Conservation (phyloP, 2,113 vertebrate genomes). For the Paraplagusia blochii region DNA sequence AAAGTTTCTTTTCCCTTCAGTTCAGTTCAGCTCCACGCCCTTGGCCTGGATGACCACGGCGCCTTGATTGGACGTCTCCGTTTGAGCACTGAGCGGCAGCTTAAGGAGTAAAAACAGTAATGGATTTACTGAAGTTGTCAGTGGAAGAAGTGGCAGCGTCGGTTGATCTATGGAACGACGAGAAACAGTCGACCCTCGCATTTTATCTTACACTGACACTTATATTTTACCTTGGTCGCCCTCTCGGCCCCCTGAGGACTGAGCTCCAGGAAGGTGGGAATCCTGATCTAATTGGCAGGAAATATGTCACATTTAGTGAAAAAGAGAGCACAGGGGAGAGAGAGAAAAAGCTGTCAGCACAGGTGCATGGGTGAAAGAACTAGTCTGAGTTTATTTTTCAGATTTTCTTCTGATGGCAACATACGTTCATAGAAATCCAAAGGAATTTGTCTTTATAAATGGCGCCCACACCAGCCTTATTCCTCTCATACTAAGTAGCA, state of each 20-base stretch:
- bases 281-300: constrained; percentile 52
- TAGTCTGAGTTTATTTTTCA: neutral
- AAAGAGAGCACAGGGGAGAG: neutral
- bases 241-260: constrained; percentile 29
- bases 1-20: no score
- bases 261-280: constrained; percentile 31
- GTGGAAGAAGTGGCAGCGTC: constrained; percentile 42
- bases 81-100: constrained; percentile 57
- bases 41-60: constrained; percentile 14
- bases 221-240: constrained; percentile 60
- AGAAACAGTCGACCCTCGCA: constrained; percentile 46
- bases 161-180: constrained; percentile 59
- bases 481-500: no score
- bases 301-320: constrained; percentile 34
- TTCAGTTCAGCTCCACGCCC: neutral
- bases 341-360: constrained; percentile 1
- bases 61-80: constrained; percentile 27
- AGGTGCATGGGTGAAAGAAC: constrained; percentile 5
- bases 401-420: neutral
- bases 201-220: constrained; percentile 58
- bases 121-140: constrained; percentile 63
- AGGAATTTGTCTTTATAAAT: neutral
- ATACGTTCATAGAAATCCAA: neutral
- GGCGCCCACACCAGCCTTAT: no score
- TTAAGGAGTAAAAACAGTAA: constrained; percentile 62